phyloP scores from a whole-genome alignment of 2,888 invertebrate species.

The Tenthredo scrophulariae region DNA sequence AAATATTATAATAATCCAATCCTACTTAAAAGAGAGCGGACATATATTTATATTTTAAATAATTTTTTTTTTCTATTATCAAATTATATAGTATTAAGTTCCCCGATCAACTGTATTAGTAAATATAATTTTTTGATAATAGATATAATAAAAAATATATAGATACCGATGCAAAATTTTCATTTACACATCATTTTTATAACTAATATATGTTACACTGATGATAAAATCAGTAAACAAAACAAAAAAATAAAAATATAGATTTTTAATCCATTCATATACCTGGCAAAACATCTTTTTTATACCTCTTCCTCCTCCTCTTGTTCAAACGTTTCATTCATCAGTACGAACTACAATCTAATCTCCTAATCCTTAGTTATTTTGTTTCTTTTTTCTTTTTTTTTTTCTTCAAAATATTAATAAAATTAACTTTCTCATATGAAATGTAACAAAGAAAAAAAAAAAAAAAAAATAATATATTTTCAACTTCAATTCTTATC shows the following conservation, averaged over 20 bases:
- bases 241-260: background rate
- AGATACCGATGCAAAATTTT: background rate
- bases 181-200: background rate
- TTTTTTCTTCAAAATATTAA: background rate
- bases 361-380: background rate
- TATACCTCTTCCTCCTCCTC: background rate
- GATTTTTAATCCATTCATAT: background rate
- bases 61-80: slow-evolving; percentile 4
- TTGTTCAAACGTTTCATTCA: background rate
- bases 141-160: background rate
- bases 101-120: background rate
- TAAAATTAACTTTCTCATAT: background rate
- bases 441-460: slow-evolving; percentile 9
- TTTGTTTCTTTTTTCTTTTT: too few species aligned
- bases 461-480: background rate
- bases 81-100: background rate
- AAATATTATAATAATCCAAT: background rate
- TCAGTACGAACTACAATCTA: background rate
- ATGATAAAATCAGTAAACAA: background rate
- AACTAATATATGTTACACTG: too few species aligned
- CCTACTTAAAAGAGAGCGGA: slow-evolving; percentile 17
- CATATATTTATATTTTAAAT: background rate
- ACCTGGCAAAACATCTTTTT: background rate
- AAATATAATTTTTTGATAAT: background rate
- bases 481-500: background rate